These are phyloP conservation scores for Pseudorhombus dupliciocellatus DNA, from an alignment of 2,113 vertebrate species.

Conservation along the genomic window DNA sequence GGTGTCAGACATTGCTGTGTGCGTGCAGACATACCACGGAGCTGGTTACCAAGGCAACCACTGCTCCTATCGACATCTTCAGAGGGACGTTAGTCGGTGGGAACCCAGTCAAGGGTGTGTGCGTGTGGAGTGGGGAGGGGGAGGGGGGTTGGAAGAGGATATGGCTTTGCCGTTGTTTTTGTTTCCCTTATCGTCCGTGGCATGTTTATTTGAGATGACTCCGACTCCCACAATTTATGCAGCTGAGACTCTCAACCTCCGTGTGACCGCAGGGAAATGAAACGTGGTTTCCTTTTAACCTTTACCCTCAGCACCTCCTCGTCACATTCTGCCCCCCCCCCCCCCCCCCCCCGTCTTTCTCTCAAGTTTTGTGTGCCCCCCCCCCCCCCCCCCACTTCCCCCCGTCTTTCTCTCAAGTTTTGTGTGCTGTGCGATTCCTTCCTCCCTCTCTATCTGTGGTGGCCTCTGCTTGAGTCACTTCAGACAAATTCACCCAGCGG, in stretches of 20 bases:
- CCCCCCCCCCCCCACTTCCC: neutral
- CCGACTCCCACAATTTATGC: constrained; percentile 29
- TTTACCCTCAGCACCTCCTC: constrained; percentile 14
- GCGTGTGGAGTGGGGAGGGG: constrained; percentile 9
- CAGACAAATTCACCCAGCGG: constrained; percentile 9
- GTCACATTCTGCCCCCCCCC: constrained; percentile 1
- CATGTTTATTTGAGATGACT: constrained; percentile 50
- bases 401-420: constrained; percentile 3
- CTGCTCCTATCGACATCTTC: constrained; percentile 37
- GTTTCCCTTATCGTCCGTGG: constrained; percentile 39
- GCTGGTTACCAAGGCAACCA: constrained; percentile 69
- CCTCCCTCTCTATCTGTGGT: neutral
- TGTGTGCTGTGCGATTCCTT: neutral
- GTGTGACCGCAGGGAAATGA: constrained; percentile 26
- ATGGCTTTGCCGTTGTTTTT: constrained; percentile 39
- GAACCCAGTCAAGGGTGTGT: constrained; percentile 23
- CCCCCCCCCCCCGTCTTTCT: neutral
- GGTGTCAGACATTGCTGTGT: constrained; percentile 57
- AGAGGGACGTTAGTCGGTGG: constrained; percentile 22
- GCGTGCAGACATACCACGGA: constrained; percentile 54
- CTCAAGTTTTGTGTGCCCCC: neutral
- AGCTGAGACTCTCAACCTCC: constrained; percentile 9
- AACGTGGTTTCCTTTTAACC: constrained; percentile 38
- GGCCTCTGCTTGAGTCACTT: neutral
- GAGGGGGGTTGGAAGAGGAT: constrained; percentile 27